phyloP scores from a whole-genome alignment of 2,888 invertebrate genomes.

The Smittia sp. region DNA sequence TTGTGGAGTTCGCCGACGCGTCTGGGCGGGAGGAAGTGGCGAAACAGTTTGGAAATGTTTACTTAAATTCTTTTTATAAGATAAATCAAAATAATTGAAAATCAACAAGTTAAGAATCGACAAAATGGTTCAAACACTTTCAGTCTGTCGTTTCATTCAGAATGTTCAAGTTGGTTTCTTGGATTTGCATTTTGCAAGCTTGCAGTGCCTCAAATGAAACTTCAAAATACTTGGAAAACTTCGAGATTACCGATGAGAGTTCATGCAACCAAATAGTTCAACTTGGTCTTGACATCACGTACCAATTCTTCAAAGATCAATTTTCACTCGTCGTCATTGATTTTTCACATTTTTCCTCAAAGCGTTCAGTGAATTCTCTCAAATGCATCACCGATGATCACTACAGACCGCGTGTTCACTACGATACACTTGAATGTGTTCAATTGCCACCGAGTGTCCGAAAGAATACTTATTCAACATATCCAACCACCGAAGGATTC shows the following conservation, averaged over 20 bases:
- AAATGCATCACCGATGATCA: background rate
- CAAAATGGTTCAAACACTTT: no score
- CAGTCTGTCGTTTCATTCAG: no score
- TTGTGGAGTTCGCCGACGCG: conserved; percentile 6
- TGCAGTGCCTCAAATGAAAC: no score
- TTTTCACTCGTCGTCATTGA: background rate
- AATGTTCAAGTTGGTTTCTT: no score
- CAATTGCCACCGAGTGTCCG: no score
- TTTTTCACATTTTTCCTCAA: background rate
- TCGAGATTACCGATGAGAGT: no score
- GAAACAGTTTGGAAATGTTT: conserved; percentile 12
- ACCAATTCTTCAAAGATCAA: background rate
- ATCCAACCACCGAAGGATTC: background rate
- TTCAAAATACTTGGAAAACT: no score
- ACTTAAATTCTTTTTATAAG: conserved; percentile 15
- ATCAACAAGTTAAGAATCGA: no score
- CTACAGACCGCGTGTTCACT: background rate
- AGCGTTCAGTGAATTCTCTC: background rate
- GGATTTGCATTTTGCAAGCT: no score
- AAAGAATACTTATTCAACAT: background rate
- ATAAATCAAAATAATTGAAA: conserved; percentile 14
- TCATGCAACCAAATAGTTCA: no score
- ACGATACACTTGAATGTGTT: background rate
- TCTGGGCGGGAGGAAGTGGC: conserved; percentile 25
- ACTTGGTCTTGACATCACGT: no score